A percentile compares a stretch with the other conserved stretches of the same genome.
Evolutionary conservation across 1,140 invertebrate species (phyloP).

Genomic region (Cydia splendana): DNA sequence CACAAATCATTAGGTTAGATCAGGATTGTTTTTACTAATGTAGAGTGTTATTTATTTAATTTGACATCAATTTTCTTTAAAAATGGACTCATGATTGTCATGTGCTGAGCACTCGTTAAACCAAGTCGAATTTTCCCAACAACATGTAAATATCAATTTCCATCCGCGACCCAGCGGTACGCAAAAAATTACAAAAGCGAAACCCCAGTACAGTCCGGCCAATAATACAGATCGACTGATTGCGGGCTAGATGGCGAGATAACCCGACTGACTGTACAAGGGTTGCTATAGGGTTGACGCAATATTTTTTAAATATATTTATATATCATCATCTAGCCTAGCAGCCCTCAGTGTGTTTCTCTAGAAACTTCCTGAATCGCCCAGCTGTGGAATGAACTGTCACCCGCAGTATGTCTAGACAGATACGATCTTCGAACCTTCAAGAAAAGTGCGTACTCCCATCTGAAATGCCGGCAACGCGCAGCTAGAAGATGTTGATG

Average conservation of each 20-base stretch:
- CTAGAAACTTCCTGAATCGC: too few relatives aligned
- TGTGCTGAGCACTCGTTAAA: neutral
- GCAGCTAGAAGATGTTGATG: too few relatives aligned
- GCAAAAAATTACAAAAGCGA: neutral
- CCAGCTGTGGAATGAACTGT: neutral
- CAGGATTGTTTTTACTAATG: too few relatives aligned
- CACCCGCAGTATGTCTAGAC: too few relatives aligned
- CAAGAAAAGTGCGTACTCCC: too few relatives aligned
- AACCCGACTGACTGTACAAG: neutral
- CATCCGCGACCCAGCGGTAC: neutral
- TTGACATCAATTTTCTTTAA: too few relatives aligned
- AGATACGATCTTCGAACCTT: too few relatives aligned
- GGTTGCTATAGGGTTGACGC: neutral
- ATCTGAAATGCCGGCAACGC: too few relatives aligned
- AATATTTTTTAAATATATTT: neutral
- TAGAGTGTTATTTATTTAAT: too few relatives aligned
- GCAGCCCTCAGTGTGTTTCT: too few relatives aligned
- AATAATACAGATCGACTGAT: neutral
- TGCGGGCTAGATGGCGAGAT: conserved; percentile 3
- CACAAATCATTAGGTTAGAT: too few relatives aligned
- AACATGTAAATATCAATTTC: conserved; percentile 2
- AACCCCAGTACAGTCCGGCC: neutral
- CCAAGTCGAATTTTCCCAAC: neutral
- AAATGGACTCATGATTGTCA: neutral
- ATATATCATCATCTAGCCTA: neutral